phyloP scores from a whole-genome alignment of 2,888 invertebrate species.

The Lamellibrachia satsuma region DNA sequence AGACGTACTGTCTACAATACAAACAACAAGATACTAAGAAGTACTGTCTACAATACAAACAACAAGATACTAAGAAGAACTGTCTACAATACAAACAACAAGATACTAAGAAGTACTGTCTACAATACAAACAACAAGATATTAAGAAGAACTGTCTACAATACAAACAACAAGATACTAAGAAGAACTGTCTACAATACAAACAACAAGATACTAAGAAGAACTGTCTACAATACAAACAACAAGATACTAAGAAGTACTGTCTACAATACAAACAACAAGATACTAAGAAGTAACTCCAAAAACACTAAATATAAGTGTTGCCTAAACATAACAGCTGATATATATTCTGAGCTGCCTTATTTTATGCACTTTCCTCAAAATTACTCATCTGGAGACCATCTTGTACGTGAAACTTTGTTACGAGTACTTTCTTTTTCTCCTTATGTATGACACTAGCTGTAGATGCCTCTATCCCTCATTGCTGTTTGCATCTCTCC shows the following conservation, averaged over 20 bases:
- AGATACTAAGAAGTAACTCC: too few species aligned
- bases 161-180: conserved; percentile 32
- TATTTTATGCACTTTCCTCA: too few species aligned
- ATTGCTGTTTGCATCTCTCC: too few species aligned
- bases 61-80: conserved; percentile 67
- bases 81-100: conserved; percentile 64
- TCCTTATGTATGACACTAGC: too few species aligned
- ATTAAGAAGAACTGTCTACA: conserved; percentile 71
- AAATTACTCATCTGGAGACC: too few species aligned
- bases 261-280: not conserved
- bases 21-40: conserved; percentile 32
- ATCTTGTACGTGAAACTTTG: too few species aligned
- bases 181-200: not conserved
- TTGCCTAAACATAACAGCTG: too few species aligned
- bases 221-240: conserved; percentile 67
- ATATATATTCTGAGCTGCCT: too few species aligned
- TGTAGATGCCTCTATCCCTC: too few species aligned
- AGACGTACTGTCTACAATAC: conserved; percentile 69
- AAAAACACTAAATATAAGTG: too few species aligned
- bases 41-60: not conserved
- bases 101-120: conserved; percentile 7
- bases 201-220: conserved; percentile 57
- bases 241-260: conserved; percentile 33
- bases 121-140: not conserved
- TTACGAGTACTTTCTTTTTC: too few species aligned